Evolutionary conservation across 2,888 invertebrate species (phyloP).

Genomic region (Deilephila elpenor): DNA sequence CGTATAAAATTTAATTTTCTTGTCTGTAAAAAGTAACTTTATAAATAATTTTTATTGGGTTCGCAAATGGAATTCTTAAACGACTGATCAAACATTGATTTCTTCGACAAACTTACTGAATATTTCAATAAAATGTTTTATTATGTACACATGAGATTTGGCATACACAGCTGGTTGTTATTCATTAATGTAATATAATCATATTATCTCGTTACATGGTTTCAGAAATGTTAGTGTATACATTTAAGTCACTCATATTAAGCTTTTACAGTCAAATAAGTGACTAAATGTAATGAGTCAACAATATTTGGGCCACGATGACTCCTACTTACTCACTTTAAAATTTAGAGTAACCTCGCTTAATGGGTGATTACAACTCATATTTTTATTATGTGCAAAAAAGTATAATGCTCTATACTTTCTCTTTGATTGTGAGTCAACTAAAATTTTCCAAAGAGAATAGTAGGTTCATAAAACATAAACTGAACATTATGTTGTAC

Average conservation of each 20-base stretch:
- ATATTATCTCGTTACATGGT: background rate
- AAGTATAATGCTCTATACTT: background rate
- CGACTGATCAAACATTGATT: background rate
- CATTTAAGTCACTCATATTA: conserved; percentile 11
- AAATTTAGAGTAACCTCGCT: background rate
- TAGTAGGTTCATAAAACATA: too few relatives aligned
- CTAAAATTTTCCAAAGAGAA: background rate
- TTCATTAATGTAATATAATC: background rate
- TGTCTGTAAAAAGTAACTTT: conserved; percentile 37
- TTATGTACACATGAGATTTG: background rate
- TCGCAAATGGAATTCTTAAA: conserved; percentile 28
- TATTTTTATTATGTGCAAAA: background rate
- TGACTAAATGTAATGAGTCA: conserved; percentile 14
- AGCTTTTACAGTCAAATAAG: background rate
- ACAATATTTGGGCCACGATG: conserved; percentile 17
- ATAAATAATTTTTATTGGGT: conserved; percentile 36
- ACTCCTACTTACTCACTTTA: background rate
- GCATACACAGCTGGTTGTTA: background rate
- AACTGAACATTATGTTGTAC: too few relatives aligned
- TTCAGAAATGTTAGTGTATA: background rate
- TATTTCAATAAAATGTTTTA: conserved; percentile 22
- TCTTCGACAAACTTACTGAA: background rate
- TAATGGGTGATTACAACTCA: background rate
- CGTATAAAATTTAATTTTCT: conserved; percentile 39
- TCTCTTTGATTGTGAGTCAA: background rate